Evolutionary conservation across 2,113 vertebrate species (phyloP), one percentile per base, ranked within the genome.

Genomic region (Oreochromis aureus): DNA sequence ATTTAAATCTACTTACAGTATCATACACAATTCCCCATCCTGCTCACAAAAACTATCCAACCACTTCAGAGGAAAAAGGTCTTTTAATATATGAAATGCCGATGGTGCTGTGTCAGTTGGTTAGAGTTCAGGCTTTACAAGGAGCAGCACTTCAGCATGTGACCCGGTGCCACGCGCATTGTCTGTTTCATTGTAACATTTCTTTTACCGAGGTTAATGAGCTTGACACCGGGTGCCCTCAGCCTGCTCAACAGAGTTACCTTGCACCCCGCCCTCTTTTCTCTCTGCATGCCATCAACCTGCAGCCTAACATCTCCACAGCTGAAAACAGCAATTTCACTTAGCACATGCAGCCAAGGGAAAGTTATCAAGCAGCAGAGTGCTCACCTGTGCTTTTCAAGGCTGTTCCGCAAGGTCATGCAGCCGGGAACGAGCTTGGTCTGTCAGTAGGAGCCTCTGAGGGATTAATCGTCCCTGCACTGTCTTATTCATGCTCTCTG

Each of bases 401-500:
- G 95, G 87, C 89, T 76, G 66, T 96, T 97, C 97, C 96, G 96
- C 96, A 97, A 98, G 97, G 97, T 98, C 97, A 95, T 87, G 86
- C 46, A 27, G 82, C 89, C 90, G 71, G 88, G 97, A 78, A 53
- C 96, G 96, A 97, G 96, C 96, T 97, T 96, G 97, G 96, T 97
- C 97, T 96, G 96, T 96, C 94, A 95, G 66, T 85, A 93, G 90
- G 96, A 95, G 96, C 95, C 96, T 98, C 95, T 92, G 90, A 96
- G 97, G 97, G 96, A 97, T 98, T 97, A 97, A 97, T 97, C 97
- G 97, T 97, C 96, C 96, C 95, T 81, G 88, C 95, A 96, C 94
- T 92, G 96, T 96, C 96, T 97, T 96, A 94, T 96, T 96, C 94
- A 92, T 93, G 95, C 93, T 97, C 96, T 96, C 96, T 97, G 96